Evolutionary conservation across 2,797 vertebrate species (phyloP).

Genomic region (Eulemur albifrons): DNA sequence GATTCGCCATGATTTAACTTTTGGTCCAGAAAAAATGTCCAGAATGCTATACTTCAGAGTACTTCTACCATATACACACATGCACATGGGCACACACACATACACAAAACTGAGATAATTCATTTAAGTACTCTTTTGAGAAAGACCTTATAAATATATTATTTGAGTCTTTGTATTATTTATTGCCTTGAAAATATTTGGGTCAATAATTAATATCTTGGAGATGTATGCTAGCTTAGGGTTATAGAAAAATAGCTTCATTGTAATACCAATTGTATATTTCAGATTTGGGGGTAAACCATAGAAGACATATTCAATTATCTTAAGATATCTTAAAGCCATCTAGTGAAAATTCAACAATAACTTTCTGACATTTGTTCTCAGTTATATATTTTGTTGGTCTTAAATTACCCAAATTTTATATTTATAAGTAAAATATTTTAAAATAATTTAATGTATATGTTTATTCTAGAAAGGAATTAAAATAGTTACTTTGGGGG

Average conservation of each 20-base stretch:
- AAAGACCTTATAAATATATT: neutral
- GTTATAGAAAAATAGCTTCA: neutral
- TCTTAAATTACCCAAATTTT: neutral
- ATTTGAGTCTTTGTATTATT: neutral
- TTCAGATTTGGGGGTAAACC: neutral
- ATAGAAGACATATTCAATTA: neutral
- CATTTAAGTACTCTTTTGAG: neutral
- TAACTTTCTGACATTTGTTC: neutral
- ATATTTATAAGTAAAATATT: conserved; percentile 18
- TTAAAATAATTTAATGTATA: neutral
- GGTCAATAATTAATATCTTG: neutral
- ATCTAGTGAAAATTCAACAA: neutral
- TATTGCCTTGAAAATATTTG: neutral
- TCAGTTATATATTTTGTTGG: neutral
- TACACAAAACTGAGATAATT: neutral
- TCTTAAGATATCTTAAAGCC: neutral
- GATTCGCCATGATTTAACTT: neutral
- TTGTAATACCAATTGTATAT: neutral
- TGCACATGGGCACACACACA: neutral
- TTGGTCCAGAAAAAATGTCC: neutral
- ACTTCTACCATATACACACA: neutral
- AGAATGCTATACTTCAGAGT: neutral
- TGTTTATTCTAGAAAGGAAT: neutral
- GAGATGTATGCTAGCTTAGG: neutral
- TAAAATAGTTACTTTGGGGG: neutral